phyloP scores from a whole-genome alignment of 2,888 invertebrate genomes.

The Miltochrista miniata region DNA sequence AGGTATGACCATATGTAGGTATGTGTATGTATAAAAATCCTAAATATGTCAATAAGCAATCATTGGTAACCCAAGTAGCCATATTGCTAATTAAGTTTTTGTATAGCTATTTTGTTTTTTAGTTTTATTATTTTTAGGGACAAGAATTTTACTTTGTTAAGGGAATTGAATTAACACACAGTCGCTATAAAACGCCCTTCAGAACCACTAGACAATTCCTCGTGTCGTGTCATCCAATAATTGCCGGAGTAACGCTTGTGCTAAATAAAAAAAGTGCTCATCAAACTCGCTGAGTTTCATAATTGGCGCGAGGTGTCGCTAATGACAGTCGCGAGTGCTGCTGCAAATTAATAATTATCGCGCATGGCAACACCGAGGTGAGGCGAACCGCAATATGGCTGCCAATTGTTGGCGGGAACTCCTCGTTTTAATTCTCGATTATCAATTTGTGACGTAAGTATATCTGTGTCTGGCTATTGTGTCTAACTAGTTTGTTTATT shows the following conservation, averaged over 20 bases:
- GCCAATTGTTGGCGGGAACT: slow-evolving; percentile 69
- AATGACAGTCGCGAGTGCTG: slow-evolving; percentile 71
- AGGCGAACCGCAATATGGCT: slow-evolving; percentile 71
- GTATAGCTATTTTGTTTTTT: too few species aligned
- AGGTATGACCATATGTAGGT: too few species aligned
- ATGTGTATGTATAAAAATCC: too few species aligned
- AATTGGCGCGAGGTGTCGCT: slow-evolving; percentile 83
- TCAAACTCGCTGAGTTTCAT: slow-evolving; percentile 75
- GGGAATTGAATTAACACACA: too few species aligned
- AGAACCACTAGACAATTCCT: slow-evolving; percentile 58
- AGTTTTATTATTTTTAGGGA: too few species aligned
- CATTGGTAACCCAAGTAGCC: too few species aligned
- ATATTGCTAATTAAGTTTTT: too few species aligned
- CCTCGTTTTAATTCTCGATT: slow-evolving; percentile 61
- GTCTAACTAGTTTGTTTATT: too few species aligned
- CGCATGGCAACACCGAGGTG: slow-evolving; percentile 77
- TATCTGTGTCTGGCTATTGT: slow-evolving; percentile 22
- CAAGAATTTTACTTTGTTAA: too few species aligned
- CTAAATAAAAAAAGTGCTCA: slow-evolving; percentile 80
- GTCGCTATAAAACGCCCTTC: slow-evolving; percentile 41
- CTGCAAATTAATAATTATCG: slow-evolving; percentile 82
- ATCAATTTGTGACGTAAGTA: slow-evolving; percentile 40
- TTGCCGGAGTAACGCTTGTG: slow-evolving; percentile 76
- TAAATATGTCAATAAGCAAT: too few species aligned
- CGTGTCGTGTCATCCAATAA: slow-evolving; percentile 76